These are phyloP conservation scores for Danio kyathit DNA, from an alignment of 2,797 vertebrate genomes.

Conservation along the genomic window DNA sequence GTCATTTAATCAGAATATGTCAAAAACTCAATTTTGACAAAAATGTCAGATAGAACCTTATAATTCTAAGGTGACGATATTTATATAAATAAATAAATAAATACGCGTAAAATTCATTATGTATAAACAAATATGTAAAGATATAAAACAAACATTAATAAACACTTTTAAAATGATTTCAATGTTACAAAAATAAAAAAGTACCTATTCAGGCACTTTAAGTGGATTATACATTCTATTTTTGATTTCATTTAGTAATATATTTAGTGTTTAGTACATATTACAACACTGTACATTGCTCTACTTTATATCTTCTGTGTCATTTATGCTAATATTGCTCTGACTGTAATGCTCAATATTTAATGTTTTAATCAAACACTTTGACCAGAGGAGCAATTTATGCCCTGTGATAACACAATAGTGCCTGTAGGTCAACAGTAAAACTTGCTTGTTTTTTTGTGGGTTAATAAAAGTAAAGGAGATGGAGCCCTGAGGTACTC, in stretches of 20 bases:
- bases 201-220: too few relatives aligned
- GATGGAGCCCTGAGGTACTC: background rate
- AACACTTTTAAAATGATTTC: too few relatives aligned
- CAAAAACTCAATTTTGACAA: too few relatives aligned
- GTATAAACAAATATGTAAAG: too few relatives aligned
- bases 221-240: background rate
- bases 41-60: too few relatives aligned
- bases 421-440: conserved; percentile 4
- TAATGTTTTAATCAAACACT: background rate
- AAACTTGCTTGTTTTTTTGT: conserved; percentile 6
- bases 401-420: background rate
- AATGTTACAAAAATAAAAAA: too few relatives aligned
- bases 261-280: background rate
- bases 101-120: too few relatives aligned
- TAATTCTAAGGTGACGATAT: too few relatives aligned
- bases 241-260: background rate
- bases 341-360: background rate
- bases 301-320: background rate
- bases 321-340: conserved; percentile 1
- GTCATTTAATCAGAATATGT: too few relatives aligned
- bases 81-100: too few relatives aligned
- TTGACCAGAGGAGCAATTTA: background rate
- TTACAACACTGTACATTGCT: background rate
- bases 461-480: conserved; percentile 18
- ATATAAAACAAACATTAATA: too few relatives aligned